phyloP scores from a whole-genome alignment of 2,888 invertebrate genomes.

The Micoletzkya japonica region DNA sequence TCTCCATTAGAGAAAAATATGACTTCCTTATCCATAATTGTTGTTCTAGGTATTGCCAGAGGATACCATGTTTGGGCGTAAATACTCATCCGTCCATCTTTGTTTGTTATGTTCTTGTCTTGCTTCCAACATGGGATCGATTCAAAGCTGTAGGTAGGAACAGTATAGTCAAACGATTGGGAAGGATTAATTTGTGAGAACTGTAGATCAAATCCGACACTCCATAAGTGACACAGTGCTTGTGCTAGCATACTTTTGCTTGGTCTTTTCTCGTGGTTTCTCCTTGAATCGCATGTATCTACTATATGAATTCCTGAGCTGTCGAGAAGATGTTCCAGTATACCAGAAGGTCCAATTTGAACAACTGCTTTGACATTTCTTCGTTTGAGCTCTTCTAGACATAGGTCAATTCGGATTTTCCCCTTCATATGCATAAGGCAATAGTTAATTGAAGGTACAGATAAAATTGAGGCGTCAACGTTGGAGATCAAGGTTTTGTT shows the following conservation, averaged over 20 bases:
- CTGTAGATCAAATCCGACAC: constrained; percentile 35
- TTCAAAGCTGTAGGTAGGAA: constrained; percentile 43
- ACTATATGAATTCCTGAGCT: not conserved
- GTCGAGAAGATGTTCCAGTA: constrained; percentile 41
- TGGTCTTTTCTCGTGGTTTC: constrained; percentile 12
- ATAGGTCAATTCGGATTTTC: constrained; percentile 46
- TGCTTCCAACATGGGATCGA: constrained; percentile 26
- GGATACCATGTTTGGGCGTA: constrained; percentile 10
- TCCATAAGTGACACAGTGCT: constrained; percentile 42
- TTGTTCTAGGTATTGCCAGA: not conserved
- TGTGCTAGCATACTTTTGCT: constrained; percentile 29
- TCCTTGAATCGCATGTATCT: constrained; percentile 19
- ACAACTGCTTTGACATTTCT: constrained; percentile 38
- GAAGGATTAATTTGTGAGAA: constrained; percentile 19
- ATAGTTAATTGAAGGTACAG: constrained; percentile 35
- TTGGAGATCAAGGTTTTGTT: constrained; percentile 48
- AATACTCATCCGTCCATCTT: not conserved
- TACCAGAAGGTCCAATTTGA: constrained; percentile 57
- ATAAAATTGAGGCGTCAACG: constrained; percentile 39
- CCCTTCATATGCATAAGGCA: constrained; percentile 42
- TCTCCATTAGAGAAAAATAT: constrained; percentile 21
- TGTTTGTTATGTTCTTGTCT: not conserved
- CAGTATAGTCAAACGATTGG: constrained; percentile 21
- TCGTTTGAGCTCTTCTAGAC: constrained; percentile 36
- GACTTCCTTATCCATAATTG: not conserved